Evolutionary conservation across 2,888 invertebrate genomes (phyloP).

Genomic region (Andricus curvator): DNA sequence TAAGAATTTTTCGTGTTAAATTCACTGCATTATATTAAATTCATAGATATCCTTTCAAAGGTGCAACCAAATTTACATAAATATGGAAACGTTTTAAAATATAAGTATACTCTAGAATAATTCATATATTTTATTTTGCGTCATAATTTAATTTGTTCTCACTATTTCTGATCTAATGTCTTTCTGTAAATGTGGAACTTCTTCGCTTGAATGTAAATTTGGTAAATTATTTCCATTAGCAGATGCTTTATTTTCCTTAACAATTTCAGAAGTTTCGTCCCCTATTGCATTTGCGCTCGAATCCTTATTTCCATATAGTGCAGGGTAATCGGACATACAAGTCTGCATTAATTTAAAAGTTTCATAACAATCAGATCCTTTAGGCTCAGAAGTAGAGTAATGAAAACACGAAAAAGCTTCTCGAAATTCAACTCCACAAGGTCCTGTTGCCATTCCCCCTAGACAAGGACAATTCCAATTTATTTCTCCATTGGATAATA

Average conservation of each 20-base stretch:
- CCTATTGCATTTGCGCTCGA: conserved; percentile 80
- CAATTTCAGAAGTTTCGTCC: conserved; percentile 42
- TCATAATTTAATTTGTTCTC: conserved; percentile 5
- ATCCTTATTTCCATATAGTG: conserved; percentile 87
- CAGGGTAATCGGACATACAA: conserved; percentile 93
- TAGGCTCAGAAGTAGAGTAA: conserved; percentile 92
- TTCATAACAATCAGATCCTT: conserved; percentile 95
- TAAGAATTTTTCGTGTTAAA: no score
- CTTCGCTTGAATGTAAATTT: background rate
- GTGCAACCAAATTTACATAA: no score
- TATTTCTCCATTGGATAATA: conserved; percentile 91
- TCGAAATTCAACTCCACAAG: conserved; percentile 95
- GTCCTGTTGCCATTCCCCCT: conserved; percentile 98
- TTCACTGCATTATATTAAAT: no score
- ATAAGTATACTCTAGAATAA: background rate
- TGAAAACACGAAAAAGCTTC: conserved; percentile 98
- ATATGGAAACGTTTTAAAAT: no score
- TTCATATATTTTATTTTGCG: background rate
- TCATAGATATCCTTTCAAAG: no score
- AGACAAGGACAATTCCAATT: conserved; percentile 99
- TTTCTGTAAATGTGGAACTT: conserved; percentile 1
- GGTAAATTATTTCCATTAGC: background rate
- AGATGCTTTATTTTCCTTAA: background rate
- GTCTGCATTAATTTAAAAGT: conserved; percentile 94
- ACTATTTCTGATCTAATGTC: conserved; percentile 9